Evolutionary conservation across 1,140 invertebrate species (phyloP), one percentile per base, ranked within the genome.

Genomic region (Pogonus chalceus): DNA sequence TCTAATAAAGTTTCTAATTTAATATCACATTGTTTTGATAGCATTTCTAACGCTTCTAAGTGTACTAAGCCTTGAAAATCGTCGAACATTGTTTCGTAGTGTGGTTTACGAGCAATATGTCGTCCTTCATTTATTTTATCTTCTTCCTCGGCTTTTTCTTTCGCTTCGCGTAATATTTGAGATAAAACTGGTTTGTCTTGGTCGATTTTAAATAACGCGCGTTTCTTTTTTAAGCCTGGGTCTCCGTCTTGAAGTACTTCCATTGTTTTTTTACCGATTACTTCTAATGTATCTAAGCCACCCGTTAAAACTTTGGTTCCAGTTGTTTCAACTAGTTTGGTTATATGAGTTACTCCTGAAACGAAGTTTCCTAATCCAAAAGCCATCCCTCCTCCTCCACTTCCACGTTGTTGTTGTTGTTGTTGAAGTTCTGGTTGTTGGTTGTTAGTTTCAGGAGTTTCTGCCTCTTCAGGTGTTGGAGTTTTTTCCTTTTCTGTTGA

Each of bases 191-290:
- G 77, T 57, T 72, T 76, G 1, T 78, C 77, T 24, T 72, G 58
- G 24, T 82, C 78, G 22, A 82, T 72, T 23, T 81, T 79, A 2
- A 93, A 76, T 56, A 89, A 76, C 1, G 87, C 84, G 47, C 87
- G 69, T 62, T 91, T 92, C 65, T 88, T 90, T 50, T 83, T 84
- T 9, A 93, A 72, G 0, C 88, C 88, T 10, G 90, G 90, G 72
- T 94, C 90, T 55, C 88, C 88, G 54, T 93, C 90, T 71, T 92
- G 90, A 1, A 95, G 70, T 2, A 92, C 90, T 67, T 90, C 86
- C 82, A 94, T 91, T 0, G 92, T 94, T 66, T 94, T 94, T 63
- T 93, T 93, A 0, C 92, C 92, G 61, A 96, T 88, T 0, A 84
- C 84, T 69, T 96, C 92, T 50, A 96, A 69, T 0, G 92, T 92